Base-by-base conservation (phyloP, 2,797 vertebrate genomes). In the Xiphophorus birchmanni region DNA sequence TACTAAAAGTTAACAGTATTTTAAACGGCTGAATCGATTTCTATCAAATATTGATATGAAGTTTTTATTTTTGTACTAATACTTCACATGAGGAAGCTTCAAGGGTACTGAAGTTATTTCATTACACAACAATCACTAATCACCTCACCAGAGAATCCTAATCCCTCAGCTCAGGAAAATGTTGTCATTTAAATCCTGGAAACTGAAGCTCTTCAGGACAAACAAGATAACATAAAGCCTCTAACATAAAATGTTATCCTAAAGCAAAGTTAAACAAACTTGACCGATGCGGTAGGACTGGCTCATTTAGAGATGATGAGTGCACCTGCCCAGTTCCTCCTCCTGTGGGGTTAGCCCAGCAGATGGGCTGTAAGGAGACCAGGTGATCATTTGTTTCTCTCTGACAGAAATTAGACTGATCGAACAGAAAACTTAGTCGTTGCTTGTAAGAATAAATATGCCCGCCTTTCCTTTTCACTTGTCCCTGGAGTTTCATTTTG, bases 301-400 rank as follows among this genome's bases (percentile, higher is more conserved):
- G 42, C 69, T 72, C 69, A 45, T 72, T n/a, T 23, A 45, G 69
- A 72, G 42, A 72, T 44, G 42, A 72, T 72, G 69, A 44, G 26
- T 45, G 11, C 69, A 72, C 42, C 69, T 72, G 69, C 69, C 42
- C 69, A 72, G 26, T 72, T 45, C 5, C 40, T 72, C 23, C 69
- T 72, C 69, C 42, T 72, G 21, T n/a, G 42, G 69, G 42, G 42
- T 72, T 72, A 72, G 69, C 69, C 69, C 69, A 72, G 69, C 69
- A 72, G 69, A 72, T 72, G 69, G 69, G 69, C 42, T 72, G 42
- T 72, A 72, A 72, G 26, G 26, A 45, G 42, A 45, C 40, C 42
- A 72, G 42, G 69, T 72, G 69, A 72, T 72, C 69, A 72, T 72
- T 67, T 67, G 65, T 67, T 67, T 67, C 63, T 67, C 69, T 72